Percentiles rank a stretch among this genome's conserved stretches.
Conservation (phyloP, 2,888 invertebrate genomes). For the Volucella bombylans region DNA sequence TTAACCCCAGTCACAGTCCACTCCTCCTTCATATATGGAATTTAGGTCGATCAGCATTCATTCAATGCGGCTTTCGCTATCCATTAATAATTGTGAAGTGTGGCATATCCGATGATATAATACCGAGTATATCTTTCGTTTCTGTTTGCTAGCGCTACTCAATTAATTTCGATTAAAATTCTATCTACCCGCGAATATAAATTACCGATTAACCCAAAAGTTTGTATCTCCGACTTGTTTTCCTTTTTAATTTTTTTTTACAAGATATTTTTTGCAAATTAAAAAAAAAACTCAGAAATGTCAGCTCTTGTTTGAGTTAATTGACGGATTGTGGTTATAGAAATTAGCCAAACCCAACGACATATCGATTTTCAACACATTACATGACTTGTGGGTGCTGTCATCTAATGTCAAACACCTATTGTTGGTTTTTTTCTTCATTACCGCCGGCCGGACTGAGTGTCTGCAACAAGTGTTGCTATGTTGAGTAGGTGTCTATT, state of each 20-base stretch:
- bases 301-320: neutral
- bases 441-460: neutral
- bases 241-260: neutral
- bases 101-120: slow-evolving; percentile 24
- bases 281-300: neutral
- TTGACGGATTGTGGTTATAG: neutral
- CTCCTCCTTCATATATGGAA: slow-evolving; percentile 24
- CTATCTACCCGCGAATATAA: slow-evolving; percentile 32
- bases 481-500: neutral
- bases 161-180: slow-evolving; percentile 67
- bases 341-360: slow-evolving; percentile 16
- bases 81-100: slow-evolving; percentile 21
- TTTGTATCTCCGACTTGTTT: neutral
- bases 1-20: slow-evolving; percentile 36
- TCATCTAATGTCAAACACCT: slow-evolving; percentile 21
- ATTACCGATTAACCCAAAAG: slow-evolving; percentile 44
- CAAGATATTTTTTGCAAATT: neutral
- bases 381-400: slow-evolving; percentile 13
- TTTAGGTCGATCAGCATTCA: slow-evolving; percentile 45
- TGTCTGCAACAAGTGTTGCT: neutral
- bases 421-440: neutral
- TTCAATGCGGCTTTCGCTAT: slow-evolving; percentile 24
- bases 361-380: neutral
- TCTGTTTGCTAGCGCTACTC: slow-evolving; percentile 43
- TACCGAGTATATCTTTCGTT: neutral